Evolutionary conservation across 2,888 invertebrate genomes (phyloP).

Genomic region (Drosophila ezoana): DNA sequence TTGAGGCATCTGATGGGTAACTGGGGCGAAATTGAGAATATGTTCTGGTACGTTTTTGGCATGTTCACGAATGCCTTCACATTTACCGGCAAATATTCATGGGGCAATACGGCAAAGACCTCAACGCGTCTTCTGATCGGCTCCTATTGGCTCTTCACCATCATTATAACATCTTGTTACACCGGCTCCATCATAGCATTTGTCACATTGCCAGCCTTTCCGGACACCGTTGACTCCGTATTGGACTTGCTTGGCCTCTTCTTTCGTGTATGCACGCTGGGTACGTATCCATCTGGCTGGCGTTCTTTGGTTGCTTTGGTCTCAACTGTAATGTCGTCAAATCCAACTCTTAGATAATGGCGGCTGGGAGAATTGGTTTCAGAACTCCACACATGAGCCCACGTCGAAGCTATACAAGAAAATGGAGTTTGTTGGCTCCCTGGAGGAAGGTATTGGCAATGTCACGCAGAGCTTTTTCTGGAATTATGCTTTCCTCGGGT

Average conservation of each 20-base stretch:
- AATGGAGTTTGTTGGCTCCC: conserved; percentile 88
- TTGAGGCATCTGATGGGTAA: conserved; percentile 88
- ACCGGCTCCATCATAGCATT: conserved; percentile 94
- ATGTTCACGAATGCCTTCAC: conserved; percentile 93
- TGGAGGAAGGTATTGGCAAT: conserved; percentile 90
- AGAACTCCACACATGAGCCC: conserved; percentile 88
- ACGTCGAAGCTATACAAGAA: conserved; percentile 88
- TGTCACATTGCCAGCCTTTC: conserved; percentile 91
- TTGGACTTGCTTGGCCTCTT: conserved; percentile 88
- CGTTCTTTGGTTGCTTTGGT: no score
- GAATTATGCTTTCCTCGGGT: conserved; percentile 92
- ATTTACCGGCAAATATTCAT: conserved; percentile 89
- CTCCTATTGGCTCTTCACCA: conserved; percentile 93
- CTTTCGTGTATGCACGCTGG: conserved; percentile 90
- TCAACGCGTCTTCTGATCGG: conserved; percentile 91
- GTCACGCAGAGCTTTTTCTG: conserved; percentile 91
- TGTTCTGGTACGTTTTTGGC: conserved; percentile 95
- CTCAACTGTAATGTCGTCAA: neutral
- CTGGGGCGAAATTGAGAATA: conserved; percentile 91
- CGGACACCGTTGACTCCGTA: conserved; percentile 90
- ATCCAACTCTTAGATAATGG: conserved; percentile 87
- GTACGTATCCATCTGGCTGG: conserved; percentile 83
- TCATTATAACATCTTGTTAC: conserved; percentile 93
- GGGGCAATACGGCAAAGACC: conserved; percentile 89
- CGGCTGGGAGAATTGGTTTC: conserved; percentile 91